A percentile compares a stretch with the other conserved stretches of the same genome.
Conservation (phyloP, 2,888 invertebrate species). For the Tenthredo mesomela region DNA sequence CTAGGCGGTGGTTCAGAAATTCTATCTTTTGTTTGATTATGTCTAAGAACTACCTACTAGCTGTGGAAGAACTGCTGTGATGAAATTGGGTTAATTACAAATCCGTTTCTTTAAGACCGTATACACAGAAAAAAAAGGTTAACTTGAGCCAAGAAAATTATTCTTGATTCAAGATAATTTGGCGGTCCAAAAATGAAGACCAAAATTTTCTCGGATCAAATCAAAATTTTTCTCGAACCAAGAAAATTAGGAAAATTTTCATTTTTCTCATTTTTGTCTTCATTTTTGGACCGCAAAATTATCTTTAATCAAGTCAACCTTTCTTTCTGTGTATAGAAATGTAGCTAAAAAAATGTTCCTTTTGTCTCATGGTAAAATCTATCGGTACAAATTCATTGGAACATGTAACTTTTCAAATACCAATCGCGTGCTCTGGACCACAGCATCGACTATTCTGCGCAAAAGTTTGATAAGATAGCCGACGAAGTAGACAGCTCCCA, state of each 20-base stretch:
- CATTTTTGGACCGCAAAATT: too few species aligned
- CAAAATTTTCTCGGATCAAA: too few species aligned
- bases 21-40: neutral
- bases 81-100: neutral
- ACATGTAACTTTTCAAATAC: neutral
- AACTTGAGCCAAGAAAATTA: too few species aligned
- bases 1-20: neutral
- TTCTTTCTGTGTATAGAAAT: too few species aligned
- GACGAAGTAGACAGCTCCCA: neutral
- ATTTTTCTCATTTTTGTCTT: too few species aligned
- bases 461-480: slow-evolving; percentile 27
- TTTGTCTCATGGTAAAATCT: neutral
- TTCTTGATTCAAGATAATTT: too few species aligned
- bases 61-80: neutral
- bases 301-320: too few species aligned
- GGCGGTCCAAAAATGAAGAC: too few species aligned
- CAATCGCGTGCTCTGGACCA: neutral
- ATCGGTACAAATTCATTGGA: neutral
- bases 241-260: too few species aligned
- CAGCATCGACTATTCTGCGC: neutral
- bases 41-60: neutral
- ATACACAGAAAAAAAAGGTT: too few species aligned
- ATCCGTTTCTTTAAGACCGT: neutral
- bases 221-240: too few species aligned
- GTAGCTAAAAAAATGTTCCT: neutral